Conservation (phyloP, 2,797 vertebrate species). For the Leptoclinus maculatus region DNA sequence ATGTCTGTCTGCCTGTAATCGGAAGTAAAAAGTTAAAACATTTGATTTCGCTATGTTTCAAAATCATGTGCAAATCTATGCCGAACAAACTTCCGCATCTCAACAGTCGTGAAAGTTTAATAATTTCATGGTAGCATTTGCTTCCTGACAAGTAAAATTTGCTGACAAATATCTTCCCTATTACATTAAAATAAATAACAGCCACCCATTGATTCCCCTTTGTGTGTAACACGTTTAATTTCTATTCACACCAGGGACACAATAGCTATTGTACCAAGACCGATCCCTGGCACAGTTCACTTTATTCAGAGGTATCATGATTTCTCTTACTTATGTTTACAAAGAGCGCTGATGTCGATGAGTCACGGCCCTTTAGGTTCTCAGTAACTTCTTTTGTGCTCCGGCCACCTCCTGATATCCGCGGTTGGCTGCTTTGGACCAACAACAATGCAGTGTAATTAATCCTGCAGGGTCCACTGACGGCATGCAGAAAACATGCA, state of each 20-base stretch:
- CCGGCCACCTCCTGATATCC: slow-evolving; percentile 19
- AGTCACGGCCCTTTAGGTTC: slow-evolving; percentile 6
- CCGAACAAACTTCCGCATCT: neutral
- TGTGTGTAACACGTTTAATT: slow-evolving; percentile 15
- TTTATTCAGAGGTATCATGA: slow-evolving; percentile 33
- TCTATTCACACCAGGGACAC: slow-evolving; percentile 6
- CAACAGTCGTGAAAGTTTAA: neutral
- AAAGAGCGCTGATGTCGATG: slow-evolving; percentile 22
- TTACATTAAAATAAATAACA: slow-evolving; percentile 1
- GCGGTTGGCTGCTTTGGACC: slow-evolving; percentile 16
- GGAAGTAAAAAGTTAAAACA: neutral
- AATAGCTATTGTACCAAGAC: neutral
- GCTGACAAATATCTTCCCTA: neutral
- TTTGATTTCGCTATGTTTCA: neutral
- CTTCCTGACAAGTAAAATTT: neutral
- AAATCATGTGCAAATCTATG: neutral
- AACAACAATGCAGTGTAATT: slow-evolving; percentile 51
- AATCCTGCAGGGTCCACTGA: slow-evolving; percentile 29
- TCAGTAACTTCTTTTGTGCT: slow-evolving; percentile 33
- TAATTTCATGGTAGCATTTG: neutral
- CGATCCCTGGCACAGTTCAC: neutral
- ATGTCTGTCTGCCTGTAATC: neutral
- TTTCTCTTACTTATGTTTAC: slow-evolving; percentile 19
- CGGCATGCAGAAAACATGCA: slow-evolving; percentile 22
- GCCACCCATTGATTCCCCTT: neutral